Base-by-base conservation (phyloP, 1,140 invertebrate species). In the Aleiodes sp. region DNA sequence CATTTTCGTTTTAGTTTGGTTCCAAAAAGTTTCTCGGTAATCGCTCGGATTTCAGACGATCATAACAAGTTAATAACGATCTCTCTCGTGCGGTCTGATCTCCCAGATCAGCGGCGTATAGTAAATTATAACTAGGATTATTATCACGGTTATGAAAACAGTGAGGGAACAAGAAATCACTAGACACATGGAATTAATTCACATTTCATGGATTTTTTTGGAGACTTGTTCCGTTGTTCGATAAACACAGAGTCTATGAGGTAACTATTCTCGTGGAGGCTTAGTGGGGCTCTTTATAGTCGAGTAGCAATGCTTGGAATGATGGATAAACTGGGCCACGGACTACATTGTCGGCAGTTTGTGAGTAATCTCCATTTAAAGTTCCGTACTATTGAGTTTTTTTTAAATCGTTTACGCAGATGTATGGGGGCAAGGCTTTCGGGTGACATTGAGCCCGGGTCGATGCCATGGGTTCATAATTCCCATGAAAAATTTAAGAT, bases 291-390 rank as follows among this genome's bases (percentile, higher is more conserved):
- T 84, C n/a, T 80, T 84, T 83, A 84, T 84, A 83, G 73, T 35
- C 52, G 62, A 70, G 35, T 46, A 62, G 37, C 4, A 19, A 16
- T 35, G 21, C 64, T 73, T 79, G 73, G 81, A 82, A 86, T 81
- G 82, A 78, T 79, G 72, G 66, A 46, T 6, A 70, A 84, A 80
- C 81, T 82, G 79, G 83, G 84, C 82, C 84, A 86, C 76, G 84
- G 84, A 84, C 80, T 79, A 75, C 43, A 52, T 52, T 52, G 46
- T 52, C 26, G 46, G 46, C 10, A 2, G 46, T 12, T 52, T 24
- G 46, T 7, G 46, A 52, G 26, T 52, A 52, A 52, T 52, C 19
- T 52, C 46, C 46, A 52, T 52, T 21, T 52, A 16, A 6, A 52
- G 46, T 43, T n/a, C 1, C 46, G n/a, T 52, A 21, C 21, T 21